Evolutionary conservation across 2,797 vertebrate species (phyloP).

Genomic region (Coregonus ussuriensis): DNA sequence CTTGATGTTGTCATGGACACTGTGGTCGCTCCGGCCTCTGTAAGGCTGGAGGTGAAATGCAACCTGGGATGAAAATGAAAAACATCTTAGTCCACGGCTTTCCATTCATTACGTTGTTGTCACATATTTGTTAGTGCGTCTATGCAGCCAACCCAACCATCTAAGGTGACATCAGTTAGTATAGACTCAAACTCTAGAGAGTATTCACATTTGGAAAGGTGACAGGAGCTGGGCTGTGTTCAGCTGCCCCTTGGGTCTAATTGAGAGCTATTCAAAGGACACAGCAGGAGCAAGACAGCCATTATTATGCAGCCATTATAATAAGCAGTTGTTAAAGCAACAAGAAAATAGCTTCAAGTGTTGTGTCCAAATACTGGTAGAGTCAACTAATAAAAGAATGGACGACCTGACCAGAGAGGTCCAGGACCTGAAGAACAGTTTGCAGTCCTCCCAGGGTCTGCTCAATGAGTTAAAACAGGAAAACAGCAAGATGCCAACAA

Average conservation of each 20-base stretch:
- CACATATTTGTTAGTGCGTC: background rate
- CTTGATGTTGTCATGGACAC: slow-evolving; percentile 77
- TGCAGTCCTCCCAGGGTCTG: no score
- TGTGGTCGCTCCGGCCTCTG: slow-evolving; percentile 75
- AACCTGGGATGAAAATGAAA: slow-evolving; percentile 65
- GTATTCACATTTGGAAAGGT: slow-evolving; percentile 10
- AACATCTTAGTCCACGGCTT: background rate
- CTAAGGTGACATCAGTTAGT: slow-evolving; percentile 13
- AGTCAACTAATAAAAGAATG: no score
- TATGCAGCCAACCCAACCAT: background rate
- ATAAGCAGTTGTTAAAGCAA: no score
- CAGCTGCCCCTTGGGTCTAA: background rate
- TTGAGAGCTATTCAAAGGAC: slow-evolving; percentile 22
- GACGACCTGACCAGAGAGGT: no score
- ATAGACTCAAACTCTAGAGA: slow-evolving; percentile 24
- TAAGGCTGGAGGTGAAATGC: slow-evolving; percentile 83
- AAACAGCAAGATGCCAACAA: no score
- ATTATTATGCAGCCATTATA: background rate
- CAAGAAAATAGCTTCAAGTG: no score
- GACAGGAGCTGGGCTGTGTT: slow-evolving; percentile 1
- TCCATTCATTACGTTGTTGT: slow-evolving; percentile 24
- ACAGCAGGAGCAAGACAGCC: background rate
- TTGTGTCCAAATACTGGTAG: no score
- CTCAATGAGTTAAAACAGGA: no score
- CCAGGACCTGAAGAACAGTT: no score